Evolutionary conservation across 2,888 invertebrate genomes (phyloP).

Genomic region (Carcina quercana): DNA sequence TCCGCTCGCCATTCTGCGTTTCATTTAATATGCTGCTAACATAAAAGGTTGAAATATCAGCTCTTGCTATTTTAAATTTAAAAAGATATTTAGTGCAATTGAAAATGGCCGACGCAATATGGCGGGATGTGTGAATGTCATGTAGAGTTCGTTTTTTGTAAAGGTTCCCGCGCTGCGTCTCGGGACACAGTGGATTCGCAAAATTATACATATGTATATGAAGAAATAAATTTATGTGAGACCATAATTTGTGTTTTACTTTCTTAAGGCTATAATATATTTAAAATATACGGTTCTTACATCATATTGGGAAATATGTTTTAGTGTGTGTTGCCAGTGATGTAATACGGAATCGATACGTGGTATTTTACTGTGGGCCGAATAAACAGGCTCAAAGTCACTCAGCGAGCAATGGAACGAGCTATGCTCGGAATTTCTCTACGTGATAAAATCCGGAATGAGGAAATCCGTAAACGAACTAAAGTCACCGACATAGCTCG

Average conservation of each 20-base stretch:
- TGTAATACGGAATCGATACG: no score
- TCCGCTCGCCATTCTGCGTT: slow-evolving; percentile 28
- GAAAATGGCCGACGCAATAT: slow-evolving; percentile 48
- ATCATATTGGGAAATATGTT: no score
- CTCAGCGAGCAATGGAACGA: no score
- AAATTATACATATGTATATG: slow-evolving; percentile 74
- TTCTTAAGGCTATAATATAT: no score
- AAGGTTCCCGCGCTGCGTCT: slow-evolving; percentile 64
- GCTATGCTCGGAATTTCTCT: no score
- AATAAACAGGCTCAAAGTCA: no score
- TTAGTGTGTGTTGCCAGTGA: no score
- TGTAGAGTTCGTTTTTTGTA: slow-evolving; percentile 66
- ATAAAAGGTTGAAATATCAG: slow-evolving; percentile 15
- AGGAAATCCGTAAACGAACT: no score
- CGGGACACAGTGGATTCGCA: slow-evolving; percentile 73
- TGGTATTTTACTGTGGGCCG: no score
- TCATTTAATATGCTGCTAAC: slow-evolving; percentile 25
- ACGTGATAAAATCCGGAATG: no score
- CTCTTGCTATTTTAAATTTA: slow-evolving; percentile 37
- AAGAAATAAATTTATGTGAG: slow-evolving; percentile 74
- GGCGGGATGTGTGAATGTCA: slow-evolving; percentile 54
- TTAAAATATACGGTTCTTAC: no score
- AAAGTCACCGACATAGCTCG: no score
- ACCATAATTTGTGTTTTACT: slow-evolving; percentile 39
- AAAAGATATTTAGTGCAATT: slow-evolving; percentile 57